Evolutionary conservation across 2,797 vertebrate genomes (phyloP).

Genomic region (Echeneis naucrates): DNA sequence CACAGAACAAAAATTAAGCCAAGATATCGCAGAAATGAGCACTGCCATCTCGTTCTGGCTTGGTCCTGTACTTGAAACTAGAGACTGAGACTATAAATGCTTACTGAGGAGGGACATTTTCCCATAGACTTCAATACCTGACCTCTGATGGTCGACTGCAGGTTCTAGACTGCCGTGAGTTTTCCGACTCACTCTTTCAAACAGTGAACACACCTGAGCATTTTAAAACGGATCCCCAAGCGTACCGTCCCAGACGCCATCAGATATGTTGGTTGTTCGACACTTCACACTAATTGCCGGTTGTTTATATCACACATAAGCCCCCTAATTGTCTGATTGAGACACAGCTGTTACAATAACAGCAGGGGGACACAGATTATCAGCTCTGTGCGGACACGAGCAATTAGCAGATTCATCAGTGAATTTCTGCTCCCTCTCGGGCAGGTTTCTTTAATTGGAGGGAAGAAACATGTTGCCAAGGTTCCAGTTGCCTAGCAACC

Average conservation of each 20-base stretch:
- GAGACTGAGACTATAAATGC: too few species aligned
- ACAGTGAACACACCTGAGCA: too few species aligned
- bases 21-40: too few species aligned
- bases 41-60: too few species aligned
- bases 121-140: too few species aligned
- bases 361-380: constrained; percentile 37
- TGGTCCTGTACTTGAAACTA: too few species aligned
- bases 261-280: neutral
- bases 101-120: too few species aligned
- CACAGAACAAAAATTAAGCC: too few species aligned
- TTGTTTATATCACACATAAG: neutral
- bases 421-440: constrained; percentile 49
- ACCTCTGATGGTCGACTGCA: too few species aligned
- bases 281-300: neutral
- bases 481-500: constrained; percentile 84
- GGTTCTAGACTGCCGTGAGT: too few species aligned
- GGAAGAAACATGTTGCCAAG: constrained; percentile 59
- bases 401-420: constrained; percentile 65
- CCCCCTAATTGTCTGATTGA: neutral
- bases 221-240: too few species aligned
- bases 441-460: constrained; percentile 67
- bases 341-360: constrained; percentile 18
- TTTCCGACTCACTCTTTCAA: too few species aligned
- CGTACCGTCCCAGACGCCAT: neutral
- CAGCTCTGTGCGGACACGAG: constrained; percentile 45